Evolutionary conservation across 2,113 vertebrate species (phyloP), one percentile per base, ranked within the genome.

Genomic region (Zingel zingel): DNA sequence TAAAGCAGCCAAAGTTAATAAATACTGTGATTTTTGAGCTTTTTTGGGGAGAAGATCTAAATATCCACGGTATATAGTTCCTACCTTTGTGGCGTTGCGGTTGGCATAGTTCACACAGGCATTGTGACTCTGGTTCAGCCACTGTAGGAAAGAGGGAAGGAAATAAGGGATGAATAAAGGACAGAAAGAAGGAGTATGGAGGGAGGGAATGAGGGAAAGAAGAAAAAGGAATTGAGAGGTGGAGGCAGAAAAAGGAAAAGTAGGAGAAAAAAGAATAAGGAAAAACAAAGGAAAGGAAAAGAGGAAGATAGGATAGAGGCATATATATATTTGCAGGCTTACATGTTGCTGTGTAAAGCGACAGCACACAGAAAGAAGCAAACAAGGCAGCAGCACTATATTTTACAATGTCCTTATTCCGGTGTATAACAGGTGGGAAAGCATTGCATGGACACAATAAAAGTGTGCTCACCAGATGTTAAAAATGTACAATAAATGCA

Each of bases 121-220:
- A 0, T 99, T 99, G 91, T 99, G 98, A 94, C 98, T 99, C 95
- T 99, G 98, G 88, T 99, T 99, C 96, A 99, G 90, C 98, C 98
- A 99, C 98, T 99, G 72, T 3, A 85, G 74, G 23, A 81, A 71
- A 93, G 81, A 54, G 47, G 58, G 81, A 66, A 76, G 16, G 15
- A 79, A 74, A 69, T 21, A 51, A 70, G 36, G 8, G 16, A 63
- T 9, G 2, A 70, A 53, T 11, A 53, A 39, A 62, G 23, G 43
- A 50, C 10, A 43, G 39, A 11, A 43, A 12, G 1, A 23, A 45
- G 11, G 1, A 61, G 16, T 5, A n/a, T 10, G 8, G 36, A 21
- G 14, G 21, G 16, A 53, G 4, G 25, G 33, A 68, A 27, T 43
- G 39, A 43, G 39, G 25, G 50, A 56, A 23, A 18, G n/a, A 18